Base-by-base conservation (phyloP, 2,888 invertebrate genomes). In the Chalcosyrphus nemorum region DNA sequence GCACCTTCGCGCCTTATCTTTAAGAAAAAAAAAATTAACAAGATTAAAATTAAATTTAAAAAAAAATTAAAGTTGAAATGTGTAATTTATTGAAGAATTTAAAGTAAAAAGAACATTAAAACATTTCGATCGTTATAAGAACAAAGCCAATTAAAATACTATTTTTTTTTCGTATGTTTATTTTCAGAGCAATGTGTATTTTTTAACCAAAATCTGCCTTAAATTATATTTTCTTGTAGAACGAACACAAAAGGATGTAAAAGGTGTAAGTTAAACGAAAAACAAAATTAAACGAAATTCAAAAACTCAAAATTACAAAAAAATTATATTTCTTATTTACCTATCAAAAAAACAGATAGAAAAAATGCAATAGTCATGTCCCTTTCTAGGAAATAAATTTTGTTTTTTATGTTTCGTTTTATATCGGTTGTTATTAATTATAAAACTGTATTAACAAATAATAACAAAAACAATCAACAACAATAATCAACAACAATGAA, bases 1-100 rank as follows among this genome's bases (percentile, higher is more conserved):
- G 94, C 94, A 94, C 94, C 94, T 94, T 94, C 94, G 94, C 94
- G 94, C 94, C 94, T 94, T 94, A 94, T 93, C 93, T 93, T 93
- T 93, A 93, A 92, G 92, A 92, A 86, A 87, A 92, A 86, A 87
- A 88, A 92, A 92, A 92, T 92, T 92, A 91, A 91, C 90, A 88
- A 89, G 88, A 88, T 88, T 88, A 88, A 89, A 87, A 88, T 89
- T 87, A 88, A 90, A 89, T 90, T 90, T 86, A 89, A 92, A 92
- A 91, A 91, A 90, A 92, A 90, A 88, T 85, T 86, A 86, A 88
- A 71, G 70, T 91, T 92, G 91, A 92, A 88, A 88, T 86, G 86
- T 87, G 87, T 86, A 81, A 87, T 87, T 87, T 87, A 87, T 86
- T 85, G 81, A 81, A 81, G 86, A 87, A 74, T 52, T 77, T 68